Conservation (phyloP, 2,888 invertebrate genomes). For the Cryptocephalus primarius region DNA sequence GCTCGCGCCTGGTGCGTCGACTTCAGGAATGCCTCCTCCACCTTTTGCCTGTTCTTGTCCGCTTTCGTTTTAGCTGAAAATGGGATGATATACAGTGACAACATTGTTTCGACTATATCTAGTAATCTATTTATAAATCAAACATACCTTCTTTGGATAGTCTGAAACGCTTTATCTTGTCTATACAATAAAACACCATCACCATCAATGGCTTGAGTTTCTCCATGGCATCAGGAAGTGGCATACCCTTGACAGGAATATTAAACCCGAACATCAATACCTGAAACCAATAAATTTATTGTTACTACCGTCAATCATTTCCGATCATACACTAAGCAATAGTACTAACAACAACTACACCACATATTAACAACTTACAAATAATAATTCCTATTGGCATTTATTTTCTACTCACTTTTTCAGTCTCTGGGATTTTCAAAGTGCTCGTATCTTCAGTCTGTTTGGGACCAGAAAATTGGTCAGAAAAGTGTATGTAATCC, state of each 20-base stretch:
- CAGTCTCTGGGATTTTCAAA: conserved; percentile 31
- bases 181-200: conserved; percentile 85
- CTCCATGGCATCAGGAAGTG: conserved; percentile 59
- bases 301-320: background rate
- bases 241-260: conserved; percentile 53
- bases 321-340: no score
- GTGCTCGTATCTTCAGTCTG: conserved; percentile 60
- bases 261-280: conserved; percentile 57
- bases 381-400: no score
- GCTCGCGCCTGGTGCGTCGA: conserved; percentile 93
- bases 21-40: conserved; percentile 88
- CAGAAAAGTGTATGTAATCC: conserved; percentile 95
- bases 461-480: conserved; percentile 87
- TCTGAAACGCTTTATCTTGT: conserved; percentile 77
- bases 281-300: conserved; percentile 7
- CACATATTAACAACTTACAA: no score
- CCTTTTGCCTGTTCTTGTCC: conserved; percentile 87
- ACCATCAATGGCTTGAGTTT: conserved; percentile 71
- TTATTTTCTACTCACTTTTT: conserved; percentile 21
- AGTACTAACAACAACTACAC: no score
- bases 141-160: conserved; percentile 77
- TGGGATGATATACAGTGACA: background rate
- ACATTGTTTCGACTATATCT: no score
- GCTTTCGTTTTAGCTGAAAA: conserved; percentile 69
- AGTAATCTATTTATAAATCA: no score